Percentiles rank a stretch among this genome's conserved stretches.
Evolutionary conservation across 2,797 vertebrate species (phyloP).

Genomic region (Sebastes hopkinsi): DNA sequence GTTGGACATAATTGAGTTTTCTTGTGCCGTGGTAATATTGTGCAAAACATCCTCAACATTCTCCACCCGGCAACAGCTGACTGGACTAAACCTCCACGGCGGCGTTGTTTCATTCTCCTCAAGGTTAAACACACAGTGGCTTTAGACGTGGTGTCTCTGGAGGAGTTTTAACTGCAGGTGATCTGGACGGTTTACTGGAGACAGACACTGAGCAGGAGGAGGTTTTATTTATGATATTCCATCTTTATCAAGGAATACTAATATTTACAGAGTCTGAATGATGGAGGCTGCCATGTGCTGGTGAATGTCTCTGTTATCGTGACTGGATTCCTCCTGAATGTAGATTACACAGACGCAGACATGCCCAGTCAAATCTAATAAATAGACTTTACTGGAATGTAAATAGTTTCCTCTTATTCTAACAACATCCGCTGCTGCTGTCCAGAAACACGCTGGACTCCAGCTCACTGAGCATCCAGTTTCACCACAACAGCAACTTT

Average conservation of each 20-base stretch:
- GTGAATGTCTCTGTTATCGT: conserved; percentile 5
- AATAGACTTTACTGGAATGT: conserved; percentile 1
- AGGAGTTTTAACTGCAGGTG: not conserved
- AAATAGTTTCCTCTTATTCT: conserved; percentile 21
- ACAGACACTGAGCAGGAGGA: not conserved
- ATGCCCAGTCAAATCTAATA: not conserved
- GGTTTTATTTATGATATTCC: conserved; percentile 5
- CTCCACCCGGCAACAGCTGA: conserved; percentile 4
- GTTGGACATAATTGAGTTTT: conserved; percentile 71
- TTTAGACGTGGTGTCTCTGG: not conserved
- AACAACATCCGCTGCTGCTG: conserved; percentile 1
- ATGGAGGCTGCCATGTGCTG: not conserved
- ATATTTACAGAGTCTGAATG: conserved; percentile 45
- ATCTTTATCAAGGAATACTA: conserved; percentile 25
- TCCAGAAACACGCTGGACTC: not conserved
- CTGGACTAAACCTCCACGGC: not conserved
- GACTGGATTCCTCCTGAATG: not conserved
- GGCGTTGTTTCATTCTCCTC: not conserved
- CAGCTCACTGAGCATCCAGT: not conserved
- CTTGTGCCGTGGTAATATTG: conserved; percentile 33
- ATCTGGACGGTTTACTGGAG: not conserved
- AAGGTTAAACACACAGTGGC: not conserved
- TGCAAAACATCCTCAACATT: conserved; percentile 20
- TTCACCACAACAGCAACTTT: not conserved
- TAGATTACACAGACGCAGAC: not conserved